These are phyloP conservation scores for Lucilia sericata DNA, from an alignment of 1,140 invertebrate species.

Conservation along the genomic window DNA sequence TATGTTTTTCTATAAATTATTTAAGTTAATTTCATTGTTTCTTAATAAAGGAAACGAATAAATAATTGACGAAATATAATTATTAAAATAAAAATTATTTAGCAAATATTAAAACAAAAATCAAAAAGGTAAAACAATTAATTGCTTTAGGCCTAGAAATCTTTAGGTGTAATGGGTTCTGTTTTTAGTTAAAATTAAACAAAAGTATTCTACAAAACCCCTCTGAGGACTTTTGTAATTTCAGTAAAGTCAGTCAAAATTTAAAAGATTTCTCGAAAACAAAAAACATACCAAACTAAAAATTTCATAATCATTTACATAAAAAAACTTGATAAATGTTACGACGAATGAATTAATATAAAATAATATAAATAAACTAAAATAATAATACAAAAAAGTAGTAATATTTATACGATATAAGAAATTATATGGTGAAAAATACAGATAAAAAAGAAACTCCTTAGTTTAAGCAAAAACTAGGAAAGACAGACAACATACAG, in stretches of 20 bases:
- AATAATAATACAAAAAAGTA: neutral
- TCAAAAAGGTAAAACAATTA: neutral
- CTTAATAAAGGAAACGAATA: neutral
- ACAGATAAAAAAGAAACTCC: neutral
- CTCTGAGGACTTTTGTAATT: too few relatives aligned
- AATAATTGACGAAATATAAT: neutral
- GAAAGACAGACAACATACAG: neutral
- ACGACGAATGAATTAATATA: slow-evolving; percentile 40
- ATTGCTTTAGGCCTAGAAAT: neutral
- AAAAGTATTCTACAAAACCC: neutral
- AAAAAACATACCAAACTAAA: slow-evolving; percentile 18
- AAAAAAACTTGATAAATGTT: slow-evolving; percentile 33
- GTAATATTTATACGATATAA: slow-evolving; percentile 4
- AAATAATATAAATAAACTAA: slow-evolving; percentile 32
- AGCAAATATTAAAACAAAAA: slow-evolving; percentile 37
- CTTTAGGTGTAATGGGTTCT: slow-evolving; percentile 12
- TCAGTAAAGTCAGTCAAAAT: too few relatives aligned
- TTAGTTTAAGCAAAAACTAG: neutral
- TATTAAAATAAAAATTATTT: neutral
- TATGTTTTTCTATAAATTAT: neutral
- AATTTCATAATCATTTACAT: slow-evolving; percentile 21
- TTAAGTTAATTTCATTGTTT: neutral
- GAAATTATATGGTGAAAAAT: neutral
- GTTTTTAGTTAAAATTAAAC: neutral
- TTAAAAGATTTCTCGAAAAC: slow-evolving; percentile 19